These are phyloP conservation scores for Pseudolaguvia tuberculata DNA, from an alignment of 2,113 vertebrate genomes.

Conservation along the genomic window DNA sequence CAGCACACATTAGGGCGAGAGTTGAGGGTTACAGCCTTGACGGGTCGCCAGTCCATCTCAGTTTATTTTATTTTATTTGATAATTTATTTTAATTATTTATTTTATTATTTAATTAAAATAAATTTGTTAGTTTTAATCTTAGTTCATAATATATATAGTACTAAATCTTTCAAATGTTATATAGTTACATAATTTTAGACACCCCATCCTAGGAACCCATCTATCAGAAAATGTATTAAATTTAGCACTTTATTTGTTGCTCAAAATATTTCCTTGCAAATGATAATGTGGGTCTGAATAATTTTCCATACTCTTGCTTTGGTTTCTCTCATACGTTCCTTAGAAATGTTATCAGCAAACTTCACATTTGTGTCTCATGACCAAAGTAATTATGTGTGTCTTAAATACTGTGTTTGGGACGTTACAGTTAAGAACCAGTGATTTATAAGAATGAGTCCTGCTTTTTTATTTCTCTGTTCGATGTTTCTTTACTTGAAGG, in stretches of 20 bases:
- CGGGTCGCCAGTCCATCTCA: too few relatives aligned
- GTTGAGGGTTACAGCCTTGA: too few relatives aligned
- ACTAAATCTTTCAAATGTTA: too few relatives aligned
- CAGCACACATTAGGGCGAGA: too few relatives aligned
- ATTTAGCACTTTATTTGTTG: neutral
- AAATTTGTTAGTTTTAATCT: too few relatives aligned
- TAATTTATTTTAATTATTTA: too few relatives aligned
- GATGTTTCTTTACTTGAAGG: neutral
- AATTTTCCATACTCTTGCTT: neutral
- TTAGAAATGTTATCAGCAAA: neutral
- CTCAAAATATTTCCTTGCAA: too few relatives aligned
- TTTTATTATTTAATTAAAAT: too few relatives aligned
- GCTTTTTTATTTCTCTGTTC: neutral
- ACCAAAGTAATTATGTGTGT: conserved; percentile 18
- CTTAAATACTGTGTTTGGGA: neutral
- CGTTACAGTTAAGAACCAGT: neutral
- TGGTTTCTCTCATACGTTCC: neutral
- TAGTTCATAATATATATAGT: too few relatives aligned
- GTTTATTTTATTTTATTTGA: too few relatives aligned
- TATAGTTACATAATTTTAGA: too few relatives aligned
- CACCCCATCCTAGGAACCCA: neutral
- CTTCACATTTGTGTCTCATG: neutral
- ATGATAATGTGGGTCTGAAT: neutral
- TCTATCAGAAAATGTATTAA: neutral
- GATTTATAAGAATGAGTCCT: neutral